Evolutionary conservation across 2,888 invertebrate genomes (phyloP), one percentile per base, ranked within the genome.

Genomic region (Taenaris catops): DNA sequence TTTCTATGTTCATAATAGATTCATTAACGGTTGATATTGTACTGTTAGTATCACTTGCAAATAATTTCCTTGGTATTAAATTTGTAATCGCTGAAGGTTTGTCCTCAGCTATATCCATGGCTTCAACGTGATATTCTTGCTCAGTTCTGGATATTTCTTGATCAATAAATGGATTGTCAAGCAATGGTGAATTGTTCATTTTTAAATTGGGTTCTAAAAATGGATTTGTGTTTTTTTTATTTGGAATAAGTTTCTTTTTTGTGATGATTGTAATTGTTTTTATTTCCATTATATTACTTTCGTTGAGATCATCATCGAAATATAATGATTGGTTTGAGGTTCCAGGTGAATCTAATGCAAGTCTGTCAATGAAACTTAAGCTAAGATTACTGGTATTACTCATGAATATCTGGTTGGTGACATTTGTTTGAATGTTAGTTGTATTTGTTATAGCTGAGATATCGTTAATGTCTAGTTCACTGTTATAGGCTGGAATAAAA

Each of bases 281-380:
- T 1, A 87, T 86, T 47, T 87, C 87, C 87, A 87, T 87, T 9
- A 87, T 87, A 41, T 87, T 87, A 36, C 87, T 87, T 55, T 87
- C 87, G 46, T 87, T 87, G 23, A 87, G 59, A 53, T 87, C 87
- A 49, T 87, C 87, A 36, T 87, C 87, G 1, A 81, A 59, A 40
- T 68, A 80, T 7, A 87, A 45, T 0, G 84, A 83, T 46, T 74
- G 74, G 12, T 81, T 79, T 0, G 83, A 76, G 1, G 56, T 25
- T 28, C 63, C 69, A 0, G 87, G 83, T 0, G 83, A 83, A 24
- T 87, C 72, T 24, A 87, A 42, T 0, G 70, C 84, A 1, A 87
- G 58, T 50, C 79, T 64, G 24, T 87, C 87, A 19, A 87, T 84
- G 19, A 87, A 87, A 53, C 87, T 87, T 16, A 87, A 57, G 40